phyloP scores from a whole-genome alignment of 2,113 vertebrate species.

The Mungos mungo region DNA sequence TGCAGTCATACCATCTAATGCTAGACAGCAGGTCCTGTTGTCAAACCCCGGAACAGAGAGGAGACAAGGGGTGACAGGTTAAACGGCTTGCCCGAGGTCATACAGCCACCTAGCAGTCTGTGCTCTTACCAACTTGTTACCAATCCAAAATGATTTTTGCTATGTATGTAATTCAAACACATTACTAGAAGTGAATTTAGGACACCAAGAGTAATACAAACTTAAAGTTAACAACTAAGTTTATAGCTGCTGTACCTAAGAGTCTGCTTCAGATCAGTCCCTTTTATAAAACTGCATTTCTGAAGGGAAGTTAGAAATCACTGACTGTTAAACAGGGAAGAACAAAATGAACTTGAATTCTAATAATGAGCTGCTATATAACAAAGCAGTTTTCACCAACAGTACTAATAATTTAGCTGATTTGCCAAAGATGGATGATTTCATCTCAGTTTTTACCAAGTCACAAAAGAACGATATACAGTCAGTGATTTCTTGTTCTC shows the following conservation, averaged over 20 bases:
- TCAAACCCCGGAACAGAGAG: background rate
- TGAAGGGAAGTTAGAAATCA: background rate
- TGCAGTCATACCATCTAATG: background rate
- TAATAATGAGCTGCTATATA: background rate
- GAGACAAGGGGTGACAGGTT: slow-evolving; percentile 3
- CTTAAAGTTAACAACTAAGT: background rate
- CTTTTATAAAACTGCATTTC: slow-evolving; percentile 18
- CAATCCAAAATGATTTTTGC: background rate
- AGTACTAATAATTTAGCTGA: background rate
- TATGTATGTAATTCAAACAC: background rate
- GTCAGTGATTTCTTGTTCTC: background rate
- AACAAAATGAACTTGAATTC: background rate
- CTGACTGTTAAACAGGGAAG: background rate
- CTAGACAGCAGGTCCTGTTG: background rate
- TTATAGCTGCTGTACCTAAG: background rate
- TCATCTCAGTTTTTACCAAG: background rate
- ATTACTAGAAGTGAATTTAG: slow-evolving; percentile 3
- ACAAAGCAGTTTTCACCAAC: background rate
- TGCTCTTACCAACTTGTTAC: slow-evolving; percentile 12
- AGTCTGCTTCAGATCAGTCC: background rate
- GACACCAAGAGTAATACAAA: background rate
- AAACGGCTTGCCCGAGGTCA: background rate
- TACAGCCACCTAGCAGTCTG: background rate
- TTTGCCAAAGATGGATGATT: background rate
- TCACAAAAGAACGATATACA: background rate